phyloP scores from a whole-genome alignment of 1,140 invertebrate species.

The Ladona fulva region DNA sequence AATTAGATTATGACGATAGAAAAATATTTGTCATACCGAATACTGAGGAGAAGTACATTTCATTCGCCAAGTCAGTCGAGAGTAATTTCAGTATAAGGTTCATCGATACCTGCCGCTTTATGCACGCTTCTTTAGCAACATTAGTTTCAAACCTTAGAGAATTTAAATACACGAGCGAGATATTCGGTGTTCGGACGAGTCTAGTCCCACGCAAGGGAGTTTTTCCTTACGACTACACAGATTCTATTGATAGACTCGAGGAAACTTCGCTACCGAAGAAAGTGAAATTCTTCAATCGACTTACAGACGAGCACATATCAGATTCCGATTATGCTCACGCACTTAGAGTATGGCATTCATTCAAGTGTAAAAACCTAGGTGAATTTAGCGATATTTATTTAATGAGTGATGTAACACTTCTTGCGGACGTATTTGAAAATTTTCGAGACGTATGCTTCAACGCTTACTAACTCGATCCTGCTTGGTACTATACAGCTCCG shows the following conservation, averaged over 20 bases:
- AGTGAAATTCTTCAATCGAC: constrained; percentile 26
- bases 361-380: too few relatives aligned
- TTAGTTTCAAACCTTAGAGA: too few relatives aligned
- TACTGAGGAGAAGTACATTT: neutral
- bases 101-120: too few relatives aligned
- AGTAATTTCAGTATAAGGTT: neutral
- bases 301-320: constrained; percentile 15
- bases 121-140: too few relatives aligned
- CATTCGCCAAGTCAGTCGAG: neutral
- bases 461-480: constrained; percentile 26
- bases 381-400: too few relatives aligned
- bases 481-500: constrained; percentile 27
- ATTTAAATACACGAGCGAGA: neutral
- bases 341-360: neutral
- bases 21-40: too few relatives aligned
- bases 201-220: neutral
- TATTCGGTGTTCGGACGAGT: neutral
- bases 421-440: constrained; percentile 5
- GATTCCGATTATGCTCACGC: neutral
- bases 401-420: too few relatives aligned
- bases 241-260: neutral
- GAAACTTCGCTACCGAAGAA: too few relatives aligned
- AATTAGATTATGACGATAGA: too few relatives aligned
- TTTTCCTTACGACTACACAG: neutral
- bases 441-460: constrained; percentile 10